A percentile compares a stretch with the other conserved stretches of the same genome.
Evolutionary conservation across 2,113 vertebrate genomes (phyloP).

Genomic region (Cinclus mexicanus): DNA sequence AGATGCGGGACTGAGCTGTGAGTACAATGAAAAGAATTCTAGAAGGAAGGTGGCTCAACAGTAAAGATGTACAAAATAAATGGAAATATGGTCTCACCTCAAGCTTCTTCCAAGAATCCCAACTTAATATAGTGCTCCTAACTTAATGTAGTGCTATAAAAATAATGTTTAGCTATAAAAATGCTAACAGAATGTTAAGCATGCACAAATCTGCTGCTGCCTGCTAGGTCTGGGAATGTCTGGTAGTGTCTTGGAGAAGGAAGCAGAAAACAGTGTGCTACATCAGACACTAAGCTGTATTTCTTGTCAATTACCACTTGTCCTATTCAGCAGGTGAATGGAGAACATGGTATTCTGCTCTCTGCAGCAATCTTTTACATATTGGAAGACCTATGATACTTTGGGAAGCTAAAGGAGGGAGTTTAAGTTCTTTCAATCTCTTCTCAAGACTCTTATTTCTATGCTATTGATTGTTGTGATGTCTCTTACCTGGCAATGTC

Average conservation of each 20-base stretch:
- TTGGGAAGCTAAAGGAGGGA: neutral
- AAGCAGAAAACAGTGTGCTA: neutral
- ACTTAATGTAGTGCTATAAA: constrained; percentile 21
- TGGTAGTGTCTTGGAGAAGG: neutral
- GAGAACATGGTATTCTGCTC: neutral
- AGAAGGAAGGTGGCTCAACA: neutral
- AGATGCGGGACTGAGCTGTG: neutral
- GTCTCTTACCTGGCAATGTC: neutral
- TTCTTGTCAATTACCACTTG: neutral
- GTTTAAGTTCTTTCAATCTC: neutral
- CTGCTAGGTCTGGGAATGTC: neutral
- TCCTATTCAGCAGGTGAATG: neutral
- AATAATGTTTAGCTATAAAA: constrained; percentile 25
- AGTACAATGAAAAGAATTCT: neutral
- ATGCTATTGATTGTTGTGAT: neutral
- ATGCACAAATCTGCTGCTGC: neutral
- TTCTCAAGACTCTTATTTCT: neutral
- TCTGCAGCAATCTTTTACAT: neutral
- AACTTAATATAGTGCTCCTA: neutral
- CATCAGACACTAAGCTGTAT: neutral
- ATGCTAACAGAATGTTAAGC: neutral
- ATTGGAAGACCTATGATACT: neutral
- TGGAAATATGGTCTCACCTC: neutral
- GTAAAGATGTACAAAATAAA: neutral
- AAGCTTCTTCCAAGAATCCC: neutral